Conservation (phyloP, 2,888 invertebrate species). For the Thyatira batis region DNA sequence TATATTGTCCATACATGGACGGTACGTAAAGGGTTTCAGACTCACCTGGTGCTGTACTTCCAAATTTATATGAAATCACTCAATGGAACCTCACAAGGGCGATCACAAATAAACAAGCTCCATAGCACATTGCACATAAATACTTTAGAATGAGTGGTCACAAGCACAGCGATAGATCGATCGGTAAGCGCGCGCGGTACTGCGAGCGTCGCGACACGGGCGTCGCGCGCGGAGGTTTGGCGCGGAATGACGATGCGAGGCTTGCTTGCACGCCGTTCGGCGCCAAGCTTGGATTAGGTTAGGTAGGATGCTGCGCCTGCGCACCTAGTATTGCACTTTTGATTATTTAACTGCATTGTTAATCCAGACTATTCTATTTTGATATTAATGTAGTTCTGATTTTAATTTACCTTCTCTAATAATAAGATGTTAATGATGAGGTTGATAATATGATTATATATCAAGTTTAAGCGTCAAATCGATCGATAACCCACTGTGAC, state of each 20-base stretch:
- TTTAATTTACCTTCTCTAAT: no score
- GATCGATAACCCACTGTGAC: neutral
- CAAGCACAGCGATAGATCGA: conserved; percentile 51
- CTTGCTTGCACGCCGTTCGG: neutral
- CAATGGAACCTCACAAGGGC: conserved; percentile 59
- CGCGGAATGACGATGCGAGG: conserved; percentile 63
- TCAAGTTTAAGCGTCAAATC: neutral
- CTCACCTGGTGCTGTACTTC: conserved; percentile 55
- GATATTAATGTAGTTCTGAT: no score
- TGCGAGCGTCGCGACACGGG: conserved; percentile 69
- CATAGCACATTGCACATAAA: conserved; percentile 67
- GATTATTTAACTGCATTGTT: conserved; percentile 10
- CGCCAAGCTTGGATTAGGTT: neutral
- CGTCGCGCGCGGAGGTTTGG: conserved; percentile 74
- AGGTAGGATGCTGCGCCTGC: conserved; percentile 42
- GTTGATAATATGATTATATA: no score
- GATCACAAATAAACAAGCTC: conserved; percentile 64
- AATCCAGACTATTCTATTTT: neutral
- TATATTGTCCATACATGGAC: conserved; percentile 18
- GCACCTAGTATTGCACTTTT: conserved; percentile 25
- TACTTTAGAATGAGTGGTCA: conserved; percentile 46
- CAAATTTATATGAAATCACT: conserved; percentile 36
- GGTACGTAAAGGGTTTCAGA: conserved; percentile 14
- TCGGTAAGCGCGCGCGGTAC: conserved; percentile 54
- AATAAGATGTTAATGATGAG: no score